Evolutionary conservation across 2,797 vertebrate genomes (phyloP), one percentile per base, ranked within the genome.

Genomic region (Halcyon badia): DNA sequence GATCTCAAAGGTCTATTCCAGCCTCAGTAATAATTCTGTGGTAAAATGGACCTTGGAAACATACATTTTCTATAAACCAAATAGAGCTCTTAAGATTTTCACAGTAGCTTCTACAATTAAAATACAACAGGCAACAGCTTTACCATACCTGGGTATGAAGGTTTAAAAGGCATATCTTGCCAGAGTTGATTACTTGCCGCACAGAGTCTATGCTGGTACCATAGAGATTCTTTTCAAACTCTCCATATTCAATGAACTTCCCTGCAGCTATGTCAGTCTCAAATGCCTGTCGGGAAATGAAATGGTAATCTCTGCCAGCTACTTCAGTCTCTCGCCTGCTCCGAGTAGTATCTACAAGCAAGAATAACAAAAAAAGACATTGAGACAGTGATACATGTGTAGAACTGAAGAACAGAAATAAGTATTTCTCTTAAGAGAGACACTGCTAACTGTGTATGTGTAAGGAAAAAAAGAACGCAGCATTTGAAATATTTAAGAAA

Each of bases 141-240:
- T 93, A 46, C 48, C 92, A 78, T 95, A 99, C 99, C 99, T 99
- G 99, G 24, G 99, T 99, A 91, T 99, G 99, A 92, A 99, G 98
- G 97, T 99, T 99, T 81, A 99, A 96, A 88, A 99, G 98, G 96
- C 99, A 99, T 96, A 99, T 99, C 95, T 99, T 99, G 90, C 99
- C 99, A 14, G 99, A 99, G 98, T 99, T 99, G 98, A 99, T 99
- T 78, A 99, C 99, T 95, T 99, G 99, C 66, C 99, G 98, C 94
- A 99, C 99, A 0, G 99, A 99, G 97, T 99, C 99, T 41, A 99
- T 98, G 94, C 99, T 99, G 14, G 99, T 99, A 91, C 99, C 99
- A 13, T 99, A 99, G 14, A 99, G 98, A 95, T 99, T 99, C 98
- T 99, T 99, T 97, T 99, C 99, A 98, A 99, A 99, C 96, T 99